Evolutionary conservation across 1,140 invertebrate genomes (phyloP).

Genomic region (Bombus sylvicola): DNA sequence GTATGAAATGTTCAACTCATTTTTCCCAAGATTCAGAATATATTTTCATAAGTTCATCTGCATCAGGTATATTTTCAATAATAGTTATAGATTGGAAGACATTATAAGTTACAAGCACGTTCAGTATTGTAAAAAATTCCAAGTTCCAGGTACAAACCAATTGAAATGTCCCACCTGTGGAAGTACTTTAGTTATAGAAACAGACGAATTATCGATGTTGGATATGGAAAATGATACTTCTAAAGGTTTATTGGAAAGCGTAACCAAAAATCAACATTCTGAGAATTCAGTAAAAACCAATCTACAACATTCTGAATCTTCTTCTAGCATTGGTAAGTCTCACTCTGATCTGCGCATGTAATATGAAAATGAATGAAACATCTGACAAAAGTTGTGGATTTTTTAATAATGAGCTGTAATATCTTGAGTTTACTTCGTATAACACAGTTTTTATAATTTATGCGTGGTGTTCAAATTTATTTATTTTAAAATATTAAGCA

Average conservation of each 20-base stretch:
- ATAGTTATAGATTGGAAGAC: not conserved
- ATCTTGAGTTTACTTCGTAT: not conserved
- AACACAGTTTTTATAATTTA: slow-evolving; percentile 10
- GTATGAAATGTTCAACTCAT: slow-evolving; percentile 85
- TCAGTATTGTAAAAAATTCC: slow-evolving; percentile 7
- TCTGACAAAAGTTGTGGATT: not conserved
- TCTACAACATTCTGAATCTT: slow-evolving; percentile 76
- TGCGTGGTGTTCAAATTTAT: not conserved
- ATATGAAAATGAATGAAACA: not conserved
- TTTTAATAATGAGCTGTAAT: slow-evolving; percentile 3
- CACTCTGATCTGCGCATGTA: slow-evolving; percentile 15
- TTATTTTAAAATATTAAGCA: slow-evolving; percentile 8
- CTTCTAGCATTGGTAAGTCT: slow-evolving; percentile 79
- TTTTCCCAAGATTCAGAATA: slow-evolving; percentile 83
- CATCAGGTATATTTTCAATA: slow-evolving; percentile 63
- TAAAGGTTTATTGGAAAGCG: not conserved
- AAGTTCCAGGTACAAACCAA: slow-evolving; percentile 70
- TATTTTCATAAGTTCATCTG: slow-evolving; percentile 58
- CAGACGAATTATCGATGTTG: slow-evolving; percentile 72
- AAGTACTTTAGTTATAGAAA: slow-evolving; percentile 84
- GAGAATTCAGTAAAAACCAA: slow-evolving; percentile 44
- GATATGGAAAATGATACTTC: slow-evolving; percentile 52
- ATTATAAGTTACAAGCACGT: slow-evolving; percentile 7
- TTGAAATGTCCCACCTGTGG: slow-evolving; percentile 84
- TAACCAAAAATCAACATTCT: slow-evolving; percentile 43